Conservation (phyloP, 2,797 vertebrate genomes). For the Myripristis murdjan region DNA sequence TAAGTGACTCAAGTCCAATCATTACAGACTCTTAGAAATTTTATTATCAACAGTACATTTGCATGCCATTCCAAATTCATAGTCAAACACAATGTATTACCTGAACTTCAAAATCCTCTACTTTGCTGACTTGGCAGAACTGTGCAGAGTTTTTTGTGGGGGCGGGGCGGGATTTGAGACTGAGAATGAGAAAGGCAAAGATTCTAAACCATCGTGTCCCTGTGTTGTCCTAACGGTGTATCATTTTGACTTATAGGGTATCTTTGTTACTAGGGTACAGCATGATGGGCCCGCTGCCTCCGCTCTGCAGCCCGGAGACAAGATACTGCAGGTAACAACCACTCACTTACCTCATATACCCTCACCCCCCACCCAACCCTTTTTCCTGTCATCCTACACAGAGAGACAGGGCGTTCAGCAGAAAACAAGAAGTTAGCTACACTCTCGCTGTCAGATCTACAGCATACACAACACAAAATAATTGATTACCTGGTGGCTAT, state of each 20-base stretch:
- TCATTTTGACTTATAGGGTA: constrained; percentile 99
- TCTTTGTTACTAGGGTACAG: constrained; percentile 99
- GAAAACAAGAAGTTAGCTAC: not conserved
- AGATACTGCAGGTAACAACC: constrained; percentile 96
- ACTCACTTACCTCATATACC: constrained; percentile 34
- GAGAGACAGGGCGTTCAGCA: constrained; percentile 42
- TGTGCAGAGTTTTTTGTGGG: constrained; percentile 33
- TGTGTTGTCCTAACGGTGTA: constrained; percentile 97
- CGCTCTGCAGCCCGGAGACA: constrained; percentile 96
- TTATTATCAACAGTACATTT: constrained; percentile 13
- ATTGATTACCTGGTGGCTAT: not conserved
- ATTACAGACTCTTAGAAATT: constrained; percentile 1
- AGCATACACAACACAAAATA: not conserved
- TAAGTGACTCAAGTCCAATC: not conserved
- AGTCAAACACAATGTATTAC: constrained; percentile 12
- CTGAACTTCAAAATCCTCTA: not conserved
- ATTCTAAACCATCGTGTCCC: constrained; percentile 90
- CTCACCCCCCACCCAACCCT: constrained; percentile 19
- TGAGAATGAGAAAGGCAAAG: constrained; percentile 87
- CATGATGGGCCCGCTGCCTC: constrained; percentile 97
- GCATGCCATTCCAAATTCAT: constrained; percentile 69
- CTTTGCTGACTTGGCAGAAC: constrained; percentile 39
- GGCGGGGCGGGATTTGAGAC: constrained; percentile 36
- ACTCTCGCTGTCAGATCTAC: not conserved
- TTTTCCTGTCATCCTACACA: constrained; percentile 7